Percentiles rank a stretch among this genome's conserved stretches.
phyloP scores from a whole-genome alignment of 2,797 vertebrate genomes.

The Pantherophis alleghaniensis region DNA sequence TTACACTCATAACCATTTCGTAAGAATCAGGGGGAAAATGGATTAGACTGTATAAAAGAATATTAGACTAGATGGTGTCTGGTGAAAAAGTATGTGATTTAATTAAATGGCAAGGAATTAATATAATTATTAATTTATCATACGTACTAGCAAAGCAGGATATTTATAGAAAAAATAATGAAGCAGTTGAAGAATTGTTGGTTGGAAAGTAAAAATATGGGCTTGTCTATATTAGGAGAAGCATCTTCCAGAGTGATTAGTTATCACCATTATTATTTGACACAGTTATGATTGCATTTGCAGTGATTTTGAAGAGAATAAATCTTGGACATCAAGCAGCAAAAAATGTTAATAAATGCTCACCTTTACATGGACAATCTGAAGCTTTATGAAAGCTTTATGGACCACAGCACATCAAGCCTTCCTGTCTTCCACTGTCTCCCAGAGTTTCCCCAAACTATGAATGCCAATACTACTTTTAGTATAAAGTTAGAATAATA shows the following conservation, averaged over 20 bases:
- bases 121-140: not conserved
- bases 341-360: not conserved
- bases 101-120: slow-evolving; percentile 29
- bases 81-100: not conserved
- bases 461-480: not conserved
- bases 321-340: not conserved
- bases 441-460: not conserved
- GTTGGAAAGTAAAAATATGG: not conserved
- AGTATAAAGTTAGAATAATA: not conserved
- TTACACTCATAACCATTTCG: not conserved
- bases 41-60: not conserved
- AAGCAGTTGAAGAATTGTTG: not conserved
- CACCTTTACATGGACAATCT: not conserved
- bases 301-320: not conserved
- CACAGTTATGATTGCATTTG: not conserved
- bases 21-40: not conserved
- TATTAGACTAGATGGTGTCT: not conserved
- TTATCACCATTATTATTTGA: not conserved
- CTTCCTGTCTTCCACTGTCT: not conserved
- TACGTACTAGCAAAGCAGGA: not conserved
- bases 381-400: not conserved
- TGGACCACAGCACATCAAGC: not conserved
- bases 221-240: not conserved
- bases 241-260: not conserved
- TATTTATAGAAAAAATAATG: not conserved